Evolutionary conservation across 2,888 invertebrate species (phyloP).

Genomic region (Nomada fabriciana): DNA sequence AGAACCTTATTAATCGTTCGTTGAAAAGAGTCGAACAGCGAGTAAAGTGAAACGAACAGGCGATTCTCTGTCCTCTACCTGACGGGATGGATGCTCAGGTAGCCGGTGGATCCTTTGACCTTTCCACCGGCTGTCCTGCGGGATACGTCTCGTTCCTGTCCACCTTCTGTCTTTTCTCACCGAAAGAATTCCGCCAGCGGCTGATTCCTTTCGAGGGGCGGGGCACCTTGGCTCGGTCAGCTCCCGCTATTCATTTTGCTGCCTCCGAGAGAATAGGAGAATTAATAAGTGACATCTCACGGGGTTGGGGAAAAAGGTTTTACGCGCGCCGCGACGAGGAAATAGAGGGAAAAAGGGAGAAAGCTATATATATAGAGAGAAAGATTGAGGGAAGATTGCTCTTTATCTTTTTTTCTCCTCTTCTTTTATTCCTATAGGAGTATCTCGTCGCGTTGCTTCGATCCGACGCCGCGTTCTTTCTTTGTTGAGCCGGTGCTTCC

Average conservation of each 20-base stretch:
- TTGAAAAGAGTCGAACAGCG: slow-evolving; percentile 66
- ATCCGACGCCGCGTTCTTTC: slow-evolving; percentile 57
- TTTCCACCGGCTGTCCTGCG: slow-evolving; percentile 77
- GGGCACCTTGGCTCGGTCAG: slow-evolving; percentile 51
- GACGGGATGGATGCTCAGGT: slow-evolving; percentile 77
- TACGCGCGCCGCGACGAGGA: slow-evolving; percentile 71
- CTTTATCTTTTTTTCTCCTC: slow-evolving; percentile 13
- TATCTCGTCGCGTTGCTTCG: slow-evolving; percentile 19
- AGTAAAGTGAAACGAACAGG: slow-evolving; percentile 9
- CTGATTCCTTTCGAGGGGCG: slow-evolving; percentile 58
- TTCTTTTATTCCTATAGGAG: background rate
- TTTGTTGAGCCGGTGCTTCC: slow-evolving; percentile 72
- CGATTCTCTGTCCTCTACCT: slow-evolving; percentile 45
- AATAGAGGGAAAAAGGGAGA: slow-evolving; percentile 28
- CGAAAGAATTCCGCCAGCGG: slow-evolving; percentile 67
- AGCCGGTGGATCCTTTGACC: slow-evolving; percentile 81
- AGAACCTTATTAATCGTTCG: slow-evolving; percentile 78
- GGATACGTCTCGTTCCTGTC: slow-evolving; percentile 76
- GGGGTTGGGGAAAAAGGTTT: slow-evolving; percentile 73
- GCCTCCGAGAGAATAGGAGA: slow-evolving; percentile 79
- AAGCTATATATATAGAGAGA: slow-evolving; percentile 14
- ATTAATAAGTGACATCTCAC: slow-evolving; percentile 84
- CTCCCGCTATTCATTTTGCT: slow-evolving; percentile 80
- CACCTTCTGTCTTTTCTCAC: slow-evolving; percentile 72
- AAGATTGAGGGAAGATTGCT: background rate